A percentile compares a stretch with the other conserved stretches of the same genome.
phyloP scores from a whole-genome alignment of 2,113 vertebrate genomes.

The Limanda limanda region DNA sequence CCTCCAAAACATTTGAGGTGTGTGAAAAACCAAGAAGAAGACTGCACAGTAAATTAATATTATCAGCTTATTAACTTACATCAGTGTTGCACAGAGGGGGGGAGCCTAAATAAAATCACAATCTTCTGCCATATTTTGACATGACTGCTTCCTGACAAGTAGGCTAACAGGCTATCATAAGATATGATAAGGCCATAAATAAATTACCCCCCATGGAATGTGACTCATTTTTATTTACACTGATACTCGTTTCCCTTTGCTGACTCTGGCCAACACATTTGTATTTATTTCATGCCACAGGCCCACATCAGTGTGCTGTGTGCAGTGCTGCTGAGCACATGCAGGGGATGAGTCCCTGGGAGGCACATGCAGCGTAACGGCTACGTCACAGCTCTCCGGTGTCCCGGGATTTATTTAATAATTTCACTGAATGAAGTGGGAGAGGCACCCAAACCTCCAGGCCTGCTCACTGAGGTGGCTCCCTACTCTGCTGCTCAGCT shows the following conservation, averaged over 20 bases:
- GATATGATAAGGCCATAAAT: not conserved
- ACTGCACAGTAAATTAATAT: not conserved
- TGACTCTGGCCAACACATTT: slow-evolving; percentile 20
- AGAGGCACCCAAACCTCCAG: slow-evolving; percentile 77
- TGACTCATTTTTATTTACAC: not conserved
- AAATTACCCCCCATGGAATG: not conserved
- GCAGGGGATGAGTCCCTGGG: slow-evolving; percentile 64
- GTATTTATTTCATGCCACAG: slow-evolving; percentile 21
- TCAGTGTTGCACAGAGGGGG: not conserved
- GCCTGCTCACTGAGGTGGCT: slow-evolving; percentile 57
- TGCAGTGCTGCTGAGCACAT: slow-evolving; percentile 44
- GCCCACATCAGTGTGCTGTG: slow-evolving; percentile 38
- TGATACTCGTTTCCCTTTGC: not conserved
- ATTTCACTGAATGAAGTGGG: slow-evolving; percentile 79
- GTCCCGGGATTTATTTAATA: slow-evolving; percentile 85
- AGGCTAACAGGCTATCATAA: not conserved
- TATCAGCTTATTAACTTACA: slow-evolving; percentile 2
- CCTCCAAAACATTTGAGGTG: not conserved
- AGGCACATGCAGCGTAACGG: slow-evolving; percentile 77
- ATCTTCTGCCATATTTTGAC: not conserved
- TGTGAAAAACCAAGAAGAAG: slow-evolving; percentile 14
- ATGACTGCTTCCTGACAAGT: not conserved
- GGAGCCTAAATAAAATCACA: not conserved
- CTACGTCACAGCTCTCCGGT: slow-evolving; percentile 87
- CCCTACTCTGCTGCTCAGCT: slow-evolving; percentile 30